Evolutionary conservation across 2,888 invertebrate genomes (phyloP), one percentile per base, ranked within the genome.

Genomic region (Dicyrtomina minuta): DNA sequence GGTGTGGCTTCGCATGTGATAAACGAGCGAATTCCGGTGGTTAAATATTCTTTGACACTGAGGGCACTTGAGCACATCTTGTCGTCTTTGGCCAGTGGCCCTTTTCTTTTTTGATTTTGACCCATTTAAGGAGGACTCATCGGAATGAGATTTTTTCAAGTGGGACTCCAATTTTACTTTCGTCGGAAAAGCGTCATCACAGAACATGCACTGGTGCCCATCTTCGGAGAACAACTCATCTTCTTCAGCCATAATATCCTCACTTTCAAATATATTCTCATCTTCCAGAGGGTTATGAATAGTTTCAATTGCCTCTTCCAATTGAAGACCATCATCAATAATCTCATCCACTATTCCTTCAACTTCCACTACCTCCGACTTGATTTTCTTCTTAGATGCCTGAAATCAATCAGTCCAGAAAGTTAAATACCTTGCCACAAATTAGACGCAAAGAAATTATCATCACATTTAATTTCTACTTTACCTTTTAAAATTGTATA

Each of bases 11-110:
- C 90, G 83, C 83, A 89, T 85, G 79, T 94, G 93, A 82, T 93
- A 93, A 71, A 92, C 86, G 64, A 93, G 82, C 10, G 93, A 93
- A 81, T 93, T 93, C 72, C 90, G 85, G 76, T 93, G 92, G 69
- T 87, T 87, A 80, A 93, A 93, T 67, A 88, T 86, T 20, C 91
- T 83, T 13, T 86, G 86, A 78, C 94, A 94, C 77, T 88, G 85
- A 3, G 84, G 83, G 79, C 91, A 91, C 3, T 83, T 82, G 70
- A 86, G 79, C 69, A 84, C 83, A 68, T 81, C 81, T 60, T 79
- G 77, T 68, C 79, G 77, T 70, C 75, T 75, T 79, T 80, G 76
- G 81, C 82, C 79, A 82, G 83, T 71, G 78, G 79, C 64, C 76
- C 77, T 77, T 53, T 73, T 73, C 55, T 70, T 75, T 51, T 62